Percentiles rank a stretch among this genome's conserved stretches.
phyloP scores from a whole-genome alignment of 2,113 vertebrate species.

The Malaclemys terrapin region DNA sequence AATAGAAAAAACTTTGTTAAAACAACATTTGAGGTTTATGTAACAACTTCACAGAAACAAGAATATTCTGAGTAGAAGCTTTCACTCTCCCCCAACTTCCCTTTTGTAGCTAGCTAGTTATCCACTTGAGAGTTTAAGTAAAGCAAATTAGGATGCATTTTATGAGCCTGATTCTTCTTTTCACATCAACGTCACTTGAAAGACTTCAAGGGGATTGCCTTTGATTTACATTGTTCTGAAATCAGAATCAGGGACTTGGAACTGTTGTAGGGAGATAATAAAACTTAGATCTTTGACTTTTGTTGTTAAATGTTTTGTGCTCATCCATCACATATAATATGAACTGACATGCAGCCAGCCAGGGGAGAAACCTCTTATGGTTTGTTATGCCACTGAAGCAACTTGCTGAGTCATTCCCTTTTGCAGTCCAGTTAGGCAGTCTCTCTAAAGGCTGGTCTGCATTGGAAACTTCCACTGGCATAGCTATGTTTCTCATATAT shows the following conservation, averaged over 20 bases:
- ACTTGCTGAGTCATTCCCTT: slow-evolving; percentile 51
- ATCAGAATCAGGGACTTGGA: neutral
- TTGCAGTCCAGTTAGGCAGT: neutral
- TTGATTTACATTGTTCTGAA: neutral
- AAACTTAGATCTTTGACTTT: neutral
- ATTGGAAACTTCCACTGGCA: no score
- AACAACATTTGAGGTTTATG: neutral
- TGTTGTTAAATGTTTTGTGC: neutral
- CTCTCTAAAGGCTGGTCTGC: neutral
- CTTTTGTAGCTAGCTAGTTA: neutral
- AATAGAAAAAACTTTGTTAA: neutral
- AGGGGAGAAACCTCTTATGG: slow-evolving; percentile 46
- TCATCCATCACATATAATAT: slow-evolving; percentile 11
- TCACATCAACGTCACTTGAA: neutral
- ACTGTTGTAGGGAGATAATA: neutral
- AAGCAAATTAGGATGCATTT: neutral
- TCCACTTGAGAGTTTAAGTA: neutral
- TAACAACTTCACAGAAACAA: neutral
- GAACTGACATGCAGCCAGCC: slow-evolving; percentile 8
- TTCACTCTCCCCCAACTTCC: neutral
- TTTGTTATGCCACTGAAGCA: slow-evolving; percentile 1
- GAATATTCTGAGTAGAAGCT: neutral
- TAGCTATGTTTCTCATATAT: no score
- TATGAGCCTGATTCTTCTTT: neutral
- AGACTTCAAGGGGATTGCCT: neutral